Evolutionary conservation across 2,888 invertebrate species (phyloP).

Genomic region (Leptopilina drosophilae): DNA sequence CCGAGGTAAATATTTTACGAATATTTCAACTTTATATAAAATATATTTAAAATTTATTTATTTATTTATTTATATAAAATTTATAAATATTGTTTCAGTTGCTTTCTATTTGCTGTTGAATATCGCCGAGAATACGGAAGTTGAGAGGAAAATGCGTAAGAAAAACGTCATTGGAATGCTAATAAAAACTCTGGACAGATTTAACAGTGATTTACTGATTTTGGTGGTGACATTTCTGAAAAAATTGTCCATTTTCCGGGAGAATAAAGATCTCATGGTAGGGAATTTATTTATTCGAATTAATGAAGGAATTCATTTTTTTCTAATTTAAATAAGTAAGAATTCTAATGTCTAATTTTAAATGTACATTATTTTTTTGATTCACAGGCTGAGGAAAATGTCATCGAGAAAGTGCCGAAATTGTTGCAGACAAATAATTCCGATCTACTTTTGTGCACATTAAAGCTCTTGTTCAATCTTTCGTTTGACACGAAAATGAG

Average conservation of each 20-base stretch:
- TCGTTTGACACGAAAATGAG: conserved; percentile 94
- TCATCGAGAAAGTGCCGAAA: conserved; percentile 90
- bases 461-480: conserved; percentile 94
- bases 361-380: conserved; percentile 43
- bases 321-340: neutral
- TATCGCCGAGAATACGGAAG: conserved; percentile 95
- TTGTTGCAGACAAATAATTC: conserved; percentile 83
- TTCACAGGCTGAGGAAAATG: conserved; percentile 82
- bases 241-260: conserved; percentile 94
- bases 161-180: conserved; percentile 93
- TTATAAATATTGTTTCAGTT: conserved; percentile 79
- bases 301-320: neutral
- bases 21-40: neutral
- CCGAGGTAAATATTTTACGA: conserved; percentile 77
- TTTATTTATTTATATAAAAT: too few relatives aligned
- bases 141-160: conserved; percentile 98
- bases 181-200: conserved; percentile 91
- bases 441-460: conserved; percentile 88
- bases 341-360: too few relatives aligned
- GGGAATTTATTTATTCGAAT: conserved; percentile 44
- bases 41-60: too few relatives aligned
- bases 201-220: conserved; percentile 92
- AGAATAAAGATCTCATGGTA: conserved; percentile 96
- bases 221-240: conserved; percentile 95
- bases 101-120: conserved; percentile 95